phyloP scores from a whole-genome alignment of 2,797 vertebrate species.

The Salarias fasciatus region DNA sequence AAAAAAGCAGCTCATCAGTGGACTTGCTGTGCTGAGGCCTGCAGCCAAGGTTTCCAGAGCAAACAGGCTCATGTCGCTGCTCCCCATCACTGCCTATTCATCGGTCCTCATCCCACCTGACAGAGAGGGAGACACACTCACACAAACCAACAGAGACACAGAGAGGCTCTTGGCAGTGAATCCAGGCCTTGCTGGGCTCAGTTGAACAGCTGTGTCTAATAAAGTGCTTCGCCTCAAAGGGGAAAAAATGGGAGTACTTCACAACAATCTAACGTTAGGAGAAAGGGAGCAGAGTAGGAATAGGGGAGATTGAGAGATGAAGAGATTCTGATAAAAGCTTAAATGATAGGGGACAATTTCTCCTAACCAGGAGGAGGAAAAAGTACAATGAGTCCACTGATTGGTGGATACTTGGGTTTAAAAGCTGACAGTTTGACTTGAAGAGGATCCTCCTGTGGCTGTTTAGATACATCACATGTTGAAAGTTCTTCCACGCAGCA shows the following conservation, averaged over 20 bases:
- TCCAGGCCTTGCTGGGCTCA: constrained; percentile 69
- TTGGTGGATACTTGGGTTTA: constrained; percentile 69
- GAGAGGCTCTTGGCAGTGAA: constrained; percentile 75
- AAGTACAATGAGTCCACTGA: constrained; percentile 68
- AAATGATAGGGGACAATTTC: constrained; percentile 71
- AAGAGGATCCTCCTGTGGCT: constrained; percentile 52
- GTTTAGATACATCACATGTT: constrained; percentile 50
- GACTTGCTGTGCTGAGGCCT: constrained; percentile 36
- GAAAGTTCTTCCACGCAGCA: constrained; percentile 21
- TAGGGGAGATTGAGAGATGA: constrained; percentile 60
- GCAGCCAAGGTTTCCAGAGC: constrained; percentile 59
- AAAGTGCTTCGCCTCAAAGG: constrained; percentile 67
- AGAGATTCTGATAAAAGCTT: constrained; percentile 71
- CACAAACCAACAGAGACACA: constrained; percentile 29
- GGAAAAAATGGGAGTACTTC: constrained; percentile 55
- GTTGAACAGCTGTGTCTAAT: constrained; percentile 83
- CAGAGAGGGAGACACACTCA: constrained; percentile 28
- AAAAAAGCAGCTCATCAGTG: constrained; percentile 24
- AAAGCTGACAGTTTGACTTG: constrained; percentile 61
- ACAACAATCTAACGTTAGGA: constrained; percentile 57
- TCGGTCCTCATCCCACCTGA: constrained; percentile 68
- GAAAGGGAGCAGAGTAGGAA: constrained; percentile 61
- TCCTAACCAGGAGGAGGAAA: constrained; percentile 52
- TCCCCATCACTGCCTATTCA: constrained; percentile 76
- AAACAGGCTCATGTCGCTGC: constrained; percentile 55